A percentile compares a stretch with the other conserved stretches of the same genome.
phyloP scores from a whole-genome alignment of 1,140 invertebrate species.

The Panagrolaimus sp. region DNA sequence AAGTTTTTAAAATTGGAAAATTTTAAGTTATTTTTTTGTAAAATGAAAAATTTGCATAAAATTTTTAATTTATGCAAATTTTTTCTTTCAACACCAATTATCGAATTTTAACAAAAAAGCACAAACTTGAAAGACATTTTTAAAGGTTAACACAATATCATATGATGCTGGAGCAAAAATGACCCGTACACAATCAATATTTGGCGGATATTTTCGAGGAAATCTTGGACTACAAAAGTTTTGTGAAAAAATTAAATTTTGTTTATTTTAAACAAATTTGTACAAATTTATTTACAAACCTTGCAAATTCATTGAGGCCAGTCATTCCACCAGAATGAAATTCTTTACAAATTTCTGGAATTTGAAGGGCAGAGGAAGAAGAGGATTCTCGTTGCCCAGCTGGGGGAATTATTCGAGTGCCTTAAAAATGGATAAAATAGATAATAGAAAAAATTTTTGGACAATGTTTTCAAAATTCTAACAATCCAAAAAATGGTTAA shows the following conservation, averaged over 20 bases:
- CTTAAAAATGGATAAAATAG: too few species aligned
- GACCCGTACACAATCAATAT: constrained; percentile 31
- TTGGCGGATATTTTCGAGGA: constrained; percentile 36
- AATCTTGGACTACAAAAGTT: constrained; percentile 25
- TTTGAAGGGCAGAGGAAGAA: too few species aligned
- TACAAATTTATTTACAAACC: too few species aligned
- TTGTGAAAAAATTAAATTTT: too few species aligned
- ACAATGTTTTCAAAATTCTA: too few species aligned
- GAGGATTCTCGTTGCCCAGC: too few species aligned
- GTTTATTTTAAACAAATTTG: too few species aligned
- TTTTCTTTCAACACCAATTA: neutral
- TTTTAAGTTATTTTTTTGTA: neutral
- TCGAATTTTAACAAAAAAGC: neutral
- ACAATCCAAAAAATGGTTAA: too few species aligned
- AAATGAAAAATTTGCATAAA: too few species aligned
- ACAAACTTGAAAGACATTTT: constrained; percentile 34
- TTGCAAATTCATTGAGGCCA: constrained; percentile 37
- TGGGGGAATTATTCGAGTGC: too few species aligned
- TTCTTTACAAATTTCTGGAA: constrained; percentile 8
- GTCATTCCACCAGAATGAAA: constrained; percentile 31
- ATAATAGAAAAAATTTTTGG: too few species aligned
- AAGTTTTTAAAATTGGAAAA: constrained; percentile 3
- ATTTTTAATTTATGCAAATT: neutral
- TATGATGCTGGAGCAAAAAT: constrained; percentile 37
- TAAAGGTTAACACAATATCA: constrained; percentile 39